Conservation (phyloP, 2,797 vertebrate species). For the Lycodopsis pacificus region DNA sequence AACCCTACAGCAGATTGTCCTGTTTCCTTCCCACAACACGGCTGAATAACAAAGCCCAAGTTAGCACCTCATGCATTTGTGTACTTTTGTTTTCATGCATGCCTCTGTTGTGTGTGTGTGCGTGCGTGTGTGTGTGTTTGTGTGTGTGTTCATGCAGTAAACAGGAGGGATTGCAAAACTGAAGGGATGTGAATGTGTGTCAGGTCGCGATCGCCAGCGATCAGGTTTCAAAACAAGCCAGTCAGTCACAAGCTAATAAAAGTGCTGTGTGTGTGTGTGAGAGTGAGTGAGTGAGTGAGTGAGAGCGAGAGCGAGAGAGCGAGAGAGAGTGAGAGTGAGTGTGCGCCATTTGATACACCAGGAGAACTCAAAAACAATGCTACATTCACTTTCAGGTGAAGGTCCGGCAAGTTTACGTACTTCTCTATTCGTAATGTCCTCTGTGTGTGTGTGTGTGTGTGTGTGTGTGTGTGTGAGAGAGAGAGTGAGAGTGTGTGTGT, state of each 20-base stretch:
- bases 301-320: too few species aligned
- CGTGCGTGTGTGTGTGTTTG: constrained; percentile 4
- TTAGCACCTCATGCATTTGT: background rate
- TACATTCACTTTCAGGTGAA: constrained; percentile 27
- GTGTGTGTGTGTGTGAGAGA: background rate
- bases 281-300: constrained; percentile 10
- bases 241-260: constrained; percentile 41
- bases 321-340: constrained; percentile 11
- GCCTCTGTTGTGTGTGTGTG: constrained; percentile 5
- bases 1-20: too few species aligned
- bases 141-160: constrained; percentile 49
- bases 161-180: constrained; percentile 72
- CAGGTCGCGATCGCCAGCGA: constrained; percentile 14
- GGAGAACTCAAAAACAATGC: constrained; percentile 40
- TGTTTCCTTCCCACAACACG: too few species aligned
- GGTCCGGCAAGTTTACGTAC: background rate
- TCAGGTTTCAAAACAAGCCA: constrained; percentile 77
- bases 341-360: constrained; percentile 20
- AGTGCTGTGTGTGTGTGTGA: constrained; percentile 15
- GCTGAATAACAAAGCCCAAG: background rate
- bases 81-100: background rate
- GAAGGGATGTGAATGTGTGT: constrained; percentile 39
- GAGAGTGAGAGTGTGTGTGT: background rate
- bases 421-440: constrained; percentile 10
- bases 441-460: background rate